These are phyloP conservation scores for Acridotheres tristis DNA, from an alignment of 2,797 vertebrate genomes.

Conservation along the genomic window DNA sequence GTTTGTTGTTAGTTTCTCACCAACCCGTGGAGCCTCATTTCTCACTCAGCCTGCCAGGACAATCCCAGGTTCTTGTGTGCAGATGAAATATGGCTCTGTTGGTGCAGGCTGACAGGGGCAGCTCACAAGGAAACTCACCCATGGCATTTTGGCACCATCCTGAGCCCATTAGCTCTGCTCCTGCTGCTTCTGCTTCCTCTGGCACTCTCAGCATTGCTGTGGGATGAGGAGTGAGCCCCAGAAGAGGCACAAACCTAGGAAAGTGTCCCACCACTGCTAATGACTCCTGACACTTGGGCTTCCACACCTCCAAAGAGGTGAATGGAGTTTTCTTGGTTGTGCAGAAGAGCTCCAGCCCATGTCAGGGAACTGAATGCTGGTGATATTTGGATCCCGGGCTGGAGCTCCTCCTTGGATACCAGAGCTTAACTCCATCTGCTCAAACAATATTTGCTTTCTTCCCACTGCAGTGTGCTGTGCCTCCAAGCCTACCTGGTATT, in stretches of 20 bases:
- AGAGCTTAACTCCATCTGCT: background rate
- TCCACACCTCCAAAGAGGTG: slow-evolving; percentile 14
- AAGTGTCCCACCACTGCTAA: background rate
- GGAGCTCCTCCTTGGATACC: background rate
- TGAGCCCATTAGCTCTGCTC: slow-evolving; percentile 23
- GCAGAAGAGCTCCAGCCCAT: background rate
- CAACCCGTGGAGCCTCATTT: background rate
- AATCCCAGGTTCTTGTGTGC: background rate
- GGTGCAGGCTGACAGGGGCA: slow-evolving; percentile 1
- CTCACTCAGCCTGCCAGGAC: background rate
- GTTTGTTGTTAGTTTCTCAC: slow-evolving; percentile 3
- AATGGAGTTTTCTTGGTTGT: background rate
- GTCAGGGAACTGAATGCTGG: background rate
- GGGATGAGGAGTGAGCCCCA: slow-evolving; percentile 35
- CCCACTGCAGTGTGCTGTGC: background rate
- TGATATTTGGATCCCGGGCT: background rate
- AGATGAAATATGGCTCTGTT: slow-evolving; percentile 34
- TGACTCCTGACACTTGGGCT: slow-evolving; percentile 13
- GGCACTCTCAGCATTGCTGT: background rate
- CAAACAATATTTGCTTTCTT: background rate
- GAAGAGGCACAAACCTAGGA: background rate
- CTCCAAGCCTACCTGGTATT: background rate
- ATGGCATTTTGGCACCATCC: slow-evolving; percentile 40
- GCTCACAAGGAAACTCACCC: slow-evolving; percentile 5
- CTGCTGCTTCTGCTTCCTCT: slow-evolving; percentile 52